Evolutionary conservation across 2,797 vertebrate genomes (phyloP).

Genomic region (Myiothlypis coronata): DNA sequence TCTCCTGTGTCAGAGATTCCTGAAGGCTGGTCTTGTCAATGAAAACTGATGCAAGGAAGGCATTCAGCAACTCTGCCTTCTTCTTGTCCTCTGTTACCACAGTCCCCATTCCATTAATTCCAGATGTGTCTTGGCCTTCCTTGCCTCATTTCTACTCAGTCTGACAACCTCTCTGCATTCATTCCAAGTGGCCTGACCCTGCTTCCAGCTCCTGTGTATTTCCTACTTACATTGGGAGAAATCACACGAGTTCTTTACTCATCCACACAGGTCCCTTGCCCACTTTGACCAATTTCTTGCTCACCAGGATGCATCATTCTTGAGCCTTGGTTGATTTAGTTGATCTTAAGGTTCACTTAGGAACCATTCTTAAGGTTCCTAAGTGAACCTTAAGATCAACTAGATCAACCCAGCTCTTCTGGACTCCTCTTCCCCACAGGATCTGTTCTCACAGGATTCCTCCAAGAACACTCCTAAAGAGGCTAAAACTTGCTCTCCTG

Average conservation of each 20-base stretch:
- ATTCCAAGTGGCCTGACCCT: background rate
- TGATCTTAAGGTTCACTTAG: no score
- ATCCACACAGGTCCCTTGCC: background rate
- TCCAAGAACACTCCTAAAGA: background rate
- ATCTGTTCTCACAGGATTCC: background rate
- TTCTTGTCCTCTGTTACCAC: background rate
- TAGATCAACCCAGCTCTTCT: background rate
- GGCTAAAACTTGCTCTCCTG: background rate
- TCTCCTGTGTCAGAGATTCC: background rate
- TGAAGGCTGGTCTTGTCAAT: background rate
- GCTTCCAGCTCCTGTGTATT: background rate
- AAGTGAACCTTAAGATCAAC: background rate
- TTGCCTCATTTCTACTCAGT: background rate
- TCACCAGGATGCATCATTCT: background rate
- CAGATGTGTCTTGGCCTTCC: background rate
- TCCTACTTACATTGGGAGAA: background rate
- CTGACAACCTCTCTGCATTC: background rate
- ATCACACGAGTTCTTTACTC: fast-evolving
- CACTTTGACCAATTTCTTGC: background rate
- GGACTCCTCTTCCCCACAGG: background rate
- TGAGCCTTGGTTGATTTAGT: no score
- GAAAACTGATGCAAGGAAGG: background rate
- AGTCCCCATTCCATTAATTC: background rate
- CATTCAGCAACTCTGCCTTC: background rate
- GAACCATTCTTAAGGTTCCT: no score